A percentile compares a stretch with the other conserved stretches of the same genome.
Evolutionary conservation across 1,140 invertebrate genomes (phyloP).

Genomic region (Bombus vancouverensis): DNA sequence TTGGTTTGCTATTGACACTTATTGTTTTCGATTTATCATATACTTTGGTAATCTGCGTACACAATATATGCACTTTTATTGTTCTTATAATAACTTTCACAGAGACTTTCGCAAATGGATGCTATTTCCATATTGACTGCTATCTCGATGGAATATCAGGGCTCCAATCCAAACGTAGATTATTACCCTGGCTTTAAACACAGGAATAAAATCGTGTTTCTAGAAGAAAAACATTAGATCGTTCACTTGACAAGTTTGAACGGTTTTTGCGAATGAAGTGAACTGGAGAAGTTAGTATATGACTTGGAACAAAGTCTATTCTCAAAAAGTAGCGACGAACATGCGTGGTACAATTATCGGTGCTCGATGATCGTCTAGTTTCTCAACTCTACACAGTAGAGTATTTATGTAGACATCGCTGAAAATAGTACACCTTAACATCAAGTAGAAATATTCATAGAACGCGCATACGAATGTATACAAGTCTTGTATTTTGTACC

Average conservation of each 20-base stretch:
- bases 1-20: slow-evolving; percentile 59
- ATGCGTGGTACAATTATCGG: slow-evolving; percentile 63
- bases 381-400: slow-evolving; percentile 74
- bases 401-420: slow-evolving; percentile 68
- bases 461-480: slow-evolving; percentile 68
- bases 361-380: slow-evolving; percentile 64
- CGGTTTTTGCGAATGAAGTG: slow-evolving; percentile 48
- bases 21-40: slow-evolving; percentile 67
- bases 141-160: slow-evolving; percentile 69
- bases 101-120: slow-evolving; percentile 66
- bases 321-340: slow-evolving; percentile 60
- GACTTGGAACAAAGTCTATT: slow-evolving; percentile 67
- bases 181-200: slow-evolving; percentile 64
- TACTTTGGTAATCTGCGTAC: slow-evolving; percentile 71
- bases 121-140: slow-evolving; percentile 62
- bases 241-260: slow-evolving; percentile 55
- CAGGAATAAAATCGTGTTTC: slow-evolving; percentile 58
- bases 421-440: slow-evolving; percentile 68
- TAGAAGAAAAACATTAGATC: slow-evolving; percentile 32
- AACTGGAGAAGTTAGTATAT: slow-evolving; percentile 59
- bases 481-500: slow-evolving; percentile 72
- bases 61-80: slow-evolving; percentile 70
- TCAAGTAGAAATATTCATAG: slow-evolving; percentile 68
- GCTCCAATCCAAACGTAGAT: slow-evolving; percentile 69
- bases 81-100: slow-evolving; percentile 70